Base-by-base conservation (phyloP, 2,888 invertebrate genomes). In the Trichopria drosophilae region DNA sequence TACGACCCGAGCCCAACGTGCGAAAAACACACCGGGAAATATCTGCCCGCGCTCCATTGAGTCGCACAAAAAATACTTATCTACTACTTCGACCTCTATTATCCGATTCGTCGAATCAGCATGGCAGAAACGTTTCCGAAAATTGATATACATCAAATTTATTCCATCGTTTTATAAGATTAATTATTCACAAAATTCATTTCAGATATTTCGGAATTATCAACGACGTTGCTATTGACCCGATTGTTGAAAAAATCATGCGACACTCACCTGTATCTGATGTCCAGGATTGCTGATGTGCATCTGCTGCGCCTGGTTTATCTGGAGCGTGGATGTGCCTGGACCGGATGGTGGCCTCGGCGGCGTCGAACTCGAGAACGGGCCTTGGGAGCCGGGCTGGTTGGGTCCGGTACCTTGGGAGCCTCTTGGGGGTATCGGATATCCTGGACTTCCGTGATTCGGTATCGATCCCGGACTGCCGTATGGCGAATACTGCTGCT, bases 291-390 rank as follows among this genome's bases (percentile, higher is more conserved):
- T 92, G 62, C 82, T 84, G 64, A 93, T 88, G 75, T 93, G 92
- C 74, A 93, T 77, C 74, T 92, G 91, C 73, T 91, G 91, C 47
- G 90, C 88, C 75, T 92, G 92, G 69, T 88, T 88, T 80, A 93
- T 90, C 76, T 92, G 91, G 60, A 91, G 77, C 28, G 83, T 82
- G 23, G 84, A 78, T 7, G 82, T 79, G n/a, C 75, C 73, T 2
- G 80, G 76, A 37, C 81, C 80, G 0, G 80, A 79, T 0, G 81
- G 77, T 12, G 81, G 81, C 59, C 80, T 71, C 2, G 79, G 78
- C 1, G 80, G 81, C 7, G 80, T 77, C 54, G 69, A 75, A 53
- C 64, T 74, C 50, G 67, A 81, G 77, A 66, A 82, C 72, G 66
- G 78, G 67, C 64, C 74, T 60, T 72, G 76, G 65, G 67, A 66